phyloP scores from a whole-genome alignment of 2,113 vertebrate genomes.

The Hippopotamus amphibius region DNA sequence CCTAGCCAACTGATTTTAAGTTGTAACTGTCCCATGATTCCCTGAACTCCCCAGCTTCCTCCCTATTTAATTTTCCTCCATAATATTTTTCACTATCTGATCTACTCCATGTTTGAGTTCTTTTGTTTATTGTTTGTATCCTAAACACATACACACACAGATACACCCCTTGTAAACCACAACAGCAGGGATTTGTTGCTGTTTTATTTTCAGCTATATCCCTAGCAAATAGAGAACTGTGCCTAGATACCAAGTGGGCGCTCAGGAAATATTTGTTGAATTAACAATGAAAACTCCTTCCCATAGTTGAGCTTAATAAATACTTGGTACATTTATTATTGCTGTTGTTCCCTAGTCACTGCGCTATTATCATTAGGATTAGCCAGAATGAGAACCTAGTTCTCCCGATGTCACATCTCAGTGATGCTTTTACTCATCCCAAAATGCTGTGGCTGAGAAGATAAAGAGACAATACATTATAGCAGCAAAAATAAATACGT shows the following conservation, averaged over 20 bases:
- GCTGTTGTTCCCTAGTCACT: not conserved
- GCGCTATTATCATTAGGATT: not conserved
- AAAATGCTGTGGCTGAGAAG: not conserved
- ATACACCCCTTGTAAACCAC: not conserved
- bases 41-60: not conserved
- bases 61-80: not conserved
- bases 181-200: not conserved
- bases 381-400: not conserved
- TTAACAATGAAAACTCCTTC: not conserved
- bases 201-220: not conserved
- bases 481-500: not conserved
- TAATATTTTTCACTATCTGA: not conserved
- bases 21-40: not conserved
- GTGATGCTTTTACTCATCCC: not conserved
- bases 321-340: not conserved
- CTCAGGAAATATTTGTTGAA: conserved; percentile 37
- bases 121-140: not conserved
- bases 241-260: not conserved
- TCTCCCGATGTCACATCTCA: not conserved
- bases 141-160: not conserved
- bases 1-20: not conserved
- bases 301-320: conserved; percentile 9
- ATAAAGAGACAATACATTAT: conserved; percentile 30
- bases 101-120: not conserved
- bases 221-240: not conserved